Percentiles rank a stretch among this genome's conserved stretches.
Evolutionary conservation across 2,797 vertebrate species (phyloP).

Genomic region (Sylvilagus floridanus): DNA sequence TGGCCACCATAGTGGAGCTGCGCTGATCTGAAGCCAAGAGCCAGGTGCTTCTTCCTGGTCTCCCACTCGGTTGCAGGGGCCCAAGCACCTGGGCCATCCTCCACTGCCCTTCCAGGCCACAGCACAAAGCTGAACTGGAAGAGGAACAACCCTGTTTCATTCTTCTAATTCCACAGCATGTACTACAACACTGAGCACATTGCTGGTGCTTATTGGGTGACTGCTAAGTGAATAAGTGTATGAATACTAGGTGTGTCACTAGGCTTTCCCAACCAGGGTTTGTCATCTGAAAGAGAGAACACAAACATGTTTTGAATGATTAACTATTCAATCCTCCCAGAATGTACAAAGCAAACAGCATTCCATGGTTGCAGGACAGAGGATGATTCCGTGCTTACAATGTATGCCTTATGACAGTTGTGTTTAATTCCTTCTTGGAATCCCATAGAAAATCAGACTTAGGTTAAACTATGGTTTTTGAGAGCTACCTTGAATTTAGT

Average conservation of each 20-base stretch:
- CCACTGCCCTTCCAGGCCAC: too few species aligned
- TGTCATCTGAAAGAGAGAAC: not conserved
- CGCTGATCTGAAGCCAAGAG: too few species aligned
- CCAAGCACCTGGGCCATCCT: too few species aligned
- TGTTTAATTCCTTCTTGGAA: not conserved
- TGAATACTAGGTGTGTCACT: not conserved
- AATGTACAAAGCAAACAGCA: not conserved
- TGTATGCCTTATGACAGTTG: not conserved
- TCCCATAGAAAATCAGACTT: not conserved
- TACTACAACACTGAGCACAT: not conserved
- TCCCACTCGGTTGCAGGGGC: too few species aligned
- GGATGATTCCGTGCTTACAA: not conserved
- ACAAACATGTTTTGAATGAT: not conserved
- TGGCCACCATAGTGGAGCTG: too few species aligned
- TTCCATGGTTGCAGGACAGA: not conserved
- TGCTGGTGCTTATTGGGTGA: not conserved
- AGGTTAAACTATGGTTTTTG: not conserved
- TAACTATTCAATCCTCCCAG: constrained; percentile 26
- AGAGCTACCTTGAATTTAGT: not conserved
- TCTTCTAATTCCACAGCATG: not conserved
- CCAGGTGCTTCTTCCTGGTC: too few species aligned
- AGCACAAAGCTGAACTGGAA: too few species aligned
- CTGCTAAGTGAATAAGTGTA: not conserved
- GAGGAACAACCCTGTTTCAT: not conserved
- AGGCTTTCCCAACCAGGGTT: constrained; percentile 1